Conservation (phyloP, 2,113 vertebrate species). For the Jacana jacana region DNA sequence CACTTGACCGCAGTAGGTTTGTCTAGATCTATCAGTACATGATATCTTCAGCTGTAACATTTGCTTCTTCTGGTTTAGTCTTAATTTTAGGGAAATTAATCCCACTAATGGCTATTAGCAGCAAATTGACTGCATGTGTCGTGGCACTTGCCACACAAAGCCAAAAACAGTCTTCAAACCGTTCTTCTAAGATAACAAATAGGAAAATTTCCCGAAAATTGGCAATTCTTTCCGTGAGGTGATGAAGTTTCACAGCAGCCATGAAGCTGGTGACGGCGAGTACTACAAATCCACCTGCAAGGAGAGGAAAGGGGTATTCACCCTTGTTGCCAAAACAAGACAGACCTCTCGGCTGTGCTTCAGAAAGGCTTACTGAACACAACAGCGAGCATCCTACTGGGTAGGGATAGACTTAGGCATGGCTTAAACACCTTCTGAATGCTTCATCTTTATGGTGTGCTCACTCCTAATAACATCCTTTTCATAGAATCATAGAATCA, state of each 20-base stretch:
- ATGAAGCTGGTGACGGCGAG: conserved; percentile 86
- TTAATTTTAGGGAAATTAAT: conserved; percentile 88
- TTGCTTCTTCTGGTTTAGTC: conserved; percentile 89
- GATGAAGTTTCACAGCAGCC: conserved; percentile 83
- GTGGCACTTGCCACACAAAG: conserved; percentile 86
- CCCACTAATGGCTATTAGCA: conserved; percentile 85
- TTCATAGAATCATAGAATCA: no score
- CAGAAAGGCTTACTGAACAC: not conserved
- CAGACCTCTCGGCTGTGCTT: not conserved
- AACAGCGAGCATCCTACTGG: not conserved
- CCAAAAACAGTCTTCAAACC: conserved; percentile 90
- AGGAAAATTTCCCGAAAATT: conserved; percentile 90
- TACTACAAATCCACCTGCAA: conserved; percentile 81
- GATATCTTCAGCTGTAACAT: conserved; percentile 87
- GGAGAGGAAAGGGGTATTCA: not conserved
- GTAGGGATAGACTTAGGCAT: not conserved
- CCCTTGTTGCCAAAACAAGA: not conserved
- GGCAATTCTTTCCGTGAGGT: conserved; percentile 86
- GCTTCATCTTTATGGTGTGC: not conserved
- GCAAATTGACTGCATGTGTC: conserved; percentile 82
- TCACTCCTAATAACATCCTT: no score
- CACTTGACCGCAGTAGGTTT: not conserved
- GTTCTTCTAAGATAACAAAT: conserved; percentile 85
- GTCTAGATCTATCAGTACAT: conserved; percentile 77
- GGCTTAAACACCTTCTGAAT: not conserved